Percentiles rank a stretch among this genome's conserved stretches.
Conservation (phyloP, 2,797 vertebrate species). For the Austrolebias charrua region DNA sequence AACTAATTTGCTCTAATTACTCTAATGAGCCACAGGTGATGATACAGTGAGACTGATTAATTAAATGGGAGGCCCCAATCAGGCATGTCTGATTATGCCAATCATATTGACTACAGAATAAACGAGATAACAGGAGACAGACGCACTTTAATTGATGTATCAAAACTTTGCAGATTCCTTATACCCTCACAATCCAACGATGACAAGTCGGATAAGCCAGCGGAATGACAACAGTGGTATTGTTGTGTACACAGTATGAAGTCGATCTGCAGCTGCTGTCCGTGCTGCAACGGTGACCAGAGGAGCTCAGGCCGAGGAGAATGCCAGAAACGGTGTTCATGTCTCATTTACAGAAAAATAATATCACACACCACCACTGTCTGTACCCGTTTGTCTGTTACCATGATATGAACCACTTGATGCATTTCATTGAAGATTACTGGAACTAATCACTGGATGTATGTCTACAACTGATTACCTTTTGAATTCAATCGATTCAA, state of each 20-base stretch:
- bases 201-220: slow-evolving; percentile 70
- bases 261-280: slow-evolving; percentile 69
- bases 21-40: slow-evolving; percentile 80
- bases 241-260: slow-evolving; percentile 75
- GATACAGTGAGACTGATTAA: slow-evolving; percentile 78
- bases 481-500: too few relatives aligned
- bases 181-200: slow-evolving; percentile 61
- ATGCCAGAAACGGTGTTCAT: slow-evolving; percentile 37
- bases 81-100: slow-evolving; percentile 78
- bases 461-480: too few relatives aligned
- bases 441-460: too few relatives aligned
- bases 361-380: too few relatives aligned
- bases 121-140: slow-evolving; percentile 75
- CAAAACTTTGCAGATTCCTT: slow-evolving; percentile 74
- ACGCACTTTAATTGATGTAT: slow-evolving; percentile 76
- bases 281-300: slow-evolving; percentile 56
- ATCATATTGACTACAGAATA: slow-evolving; percentile 73
- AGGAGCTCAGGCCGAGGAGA: slow-evolving; percentile 33
- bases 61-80: slow-evolving; percentile 79
- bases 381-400: too few relatives aligned
- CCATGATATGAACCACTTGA: too few relatives aligned
- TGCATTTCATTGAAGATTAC: too few relatives aligned
- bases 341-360: slow-evolving; percentile 39
- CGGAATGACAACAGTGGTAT: slow-evolving; percentile 79
- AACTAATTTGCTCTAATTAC: slow-evolving; percentile 77